Evolutionary conservation across 2,113 vertebrate species (phyloP), one percentile per base, ranked within the genome.

Genomic region (Terrapene triunguis): DNA sequence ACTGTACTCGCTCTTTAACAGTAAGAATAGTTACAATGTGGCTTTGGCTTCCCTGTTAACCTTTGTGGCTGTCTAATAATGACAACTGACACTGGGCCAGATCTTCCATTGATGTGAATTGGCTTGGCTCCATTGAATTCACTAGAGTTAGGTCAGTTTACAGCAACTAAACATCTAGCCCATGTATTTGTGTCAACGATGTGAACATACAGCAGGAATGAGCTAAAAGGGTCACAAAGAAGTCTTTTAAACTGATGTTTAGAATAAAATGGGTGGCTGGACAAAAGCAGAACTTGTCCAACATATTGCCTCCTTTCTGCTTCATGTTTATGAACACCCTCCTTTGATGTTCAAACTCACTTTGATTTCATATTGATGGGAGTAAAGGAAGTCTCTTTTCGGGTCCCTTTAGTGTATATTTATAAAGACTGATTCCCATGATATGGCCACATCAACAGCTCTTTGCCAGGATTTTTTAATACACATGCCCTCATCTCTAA

Each of bases 391-490:
- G n/a, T 57, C 32, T 84, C n/a, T 51, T 93, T 69, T 82, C 27
- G 38, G 94, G 47, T 79, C 24, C 76, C 84, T 84, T 89, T n/a
- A 82, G 53, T 91, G 90, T 88, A 86, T 88, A 87, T 84, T 32
- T 88, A 95, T 95, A 94, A 59, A 65, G 92, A 29, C 89, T 94
- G 50, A 89, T 12, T 81, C 74, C 80, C 89, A 92, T 7, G 54
- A 53, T 53, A 74, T 59, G 69, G 80, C 54, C 95, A 93, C 82
- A 92, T 97, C 90, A 98, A 95, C 78, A 97, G 72, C 55, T 97
- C 80, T 89, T 97, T 97, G 93, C 84, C 62, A 91, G 93, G 72
- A 19, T n/a, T 94, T 97, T 96, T 95, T 35, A 95, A 81, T 82
- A 85, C 24, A 80, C 54, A 85, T 93, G 21, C 91, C 89, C 74